Evolutionary conservation across 2,113 vertebrate genomes (phyloP), one percentile per base, ranked within the genome.

Genomic region (Brachionichthys hirsutus): DNA sequence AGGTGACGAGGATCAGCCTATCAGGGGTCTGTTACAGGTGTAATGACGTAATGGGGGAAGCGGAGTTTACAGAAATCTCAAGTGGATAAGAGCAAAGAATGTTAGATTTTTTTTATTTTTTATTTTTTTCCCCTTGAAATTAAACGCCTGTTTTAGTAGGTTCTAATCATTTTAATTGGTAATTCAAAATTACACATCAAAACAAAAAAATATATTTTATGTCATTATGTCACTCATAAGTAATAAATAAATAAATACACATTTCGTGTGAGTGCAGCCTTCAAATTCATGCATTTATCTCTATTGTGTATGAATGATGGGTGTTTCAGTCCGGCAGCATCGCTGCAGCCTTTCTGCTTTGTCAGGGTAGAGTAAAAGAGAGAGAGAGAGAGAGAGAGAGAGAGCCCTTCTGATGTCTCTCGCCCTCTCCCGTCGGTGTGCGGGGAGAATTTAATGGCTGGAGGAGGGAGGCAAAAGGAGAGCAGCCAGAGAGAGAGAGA

Each of bases 271-370:
- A n/a, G n/a, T n/a, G n/a, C n/a, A n/a, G n/a, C n/a, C n/a, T n/a
- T n/a, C 24, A 30, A 30, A 30, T 30, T 30, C 24, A 3, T 30
- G 58, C 46, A 53, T 82, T 76, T 50, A 48, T 49, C 47, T 70
- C 53, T 54, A 77, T 82, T 63, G 40, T 74, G 78, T 75, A 82
- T 85, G 57, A 10, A 79, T 72, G 64, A 43, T 45, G 65, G 62
- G 74, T 76, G n/a, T 78, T 75, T 62, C 45, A 53, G 53, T 15
- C 10, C 12, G 20, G 36, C 52, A 18, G 63, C 22, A 20, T 50
- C 54, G 46, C 41, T 40, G 58, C 48, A 19, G 30, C 7, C 6
- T 24, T 58, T 70, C 51, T 65, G 70, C 78, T 57, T 56, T 14
- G 46, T 76, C 66, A 65, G 65, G 24, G 58, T 2, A 12, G 58